A percentile compares a stretch with the other conserved stretches of the same genome.
These are phyloP conservation scores for Oegoconia quadripuncta DNA, from an alignment of 2,888 invertebrate species.

Conservation along the genomic window DNA sequence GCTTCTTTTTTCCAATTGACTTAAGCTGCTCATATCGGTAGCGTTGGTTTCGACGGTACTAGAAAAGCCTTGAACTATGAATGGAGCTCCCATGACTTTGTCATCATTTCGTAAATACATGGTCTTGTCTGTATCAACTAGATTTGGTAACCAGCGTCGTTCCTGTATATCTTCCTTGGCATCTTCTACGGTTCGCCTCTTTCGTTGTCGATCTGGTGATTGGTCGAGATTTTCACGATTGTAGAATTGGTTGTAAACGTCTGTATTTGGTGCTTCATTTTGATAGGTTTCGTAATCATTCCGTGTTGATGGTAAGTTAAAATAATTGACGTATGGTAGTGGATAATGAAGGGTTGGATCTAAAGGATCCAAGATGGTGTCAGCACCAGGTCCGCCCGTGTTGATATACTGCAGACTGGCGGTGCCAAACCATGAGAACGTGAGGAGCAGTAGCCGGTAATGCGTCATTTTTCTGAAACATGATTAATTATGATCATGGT, in stretches of 20 bases:
- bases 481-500: too few species aligned
- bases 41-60: slow-evolving; percentile 34
- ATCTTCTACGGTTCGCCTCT: slow-evolving; percentile 32
- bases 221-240: slow-evolving; percentile 12
- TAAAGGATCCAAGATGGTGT: slow-evolving; percentile 36
- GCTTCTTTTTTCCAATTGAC: slow-evolving; percentile 47
- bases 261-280: slow-evolving; percentile 24
- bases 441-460: slow-evolving; percentile 60
- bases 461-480: slow-evolving; percentile 65
- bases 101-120: slow-evolving; percentile 39
- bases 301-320: slow-evolving; percentile 33
- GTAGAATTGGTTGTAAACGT: slow-evolving; percentile 27
- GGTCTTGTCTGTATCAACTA: slow-evolving; percentile 45
- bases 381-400: slow-evolving; percentile 37
- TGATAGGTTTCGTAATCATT: slow-evolving; percentile 30
- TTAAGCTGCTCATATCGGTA: slow-evolving; percentile 27
- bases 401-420: slow-evolving; percentile 63
- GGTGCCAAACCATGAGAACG: slow-evolving; percentile 55
- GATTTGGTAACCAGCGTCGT: slow-evolving; percentile 43
- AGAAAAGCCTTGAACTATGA: slow-evolving; percentile 27
- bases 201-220: slow-evolving; percentile 27
- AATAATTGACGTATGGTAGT: slow-evolving; percentile 43
- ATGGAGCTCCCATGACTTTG: slow-evolving; percentile 23
- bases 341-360: slow-evolving; percentile 40
- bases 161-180: slow-evolving; percentile 26